Conservation (phyloP, 2,888 invertebrate species). For the Stenolophus ochropezus region DNA sequence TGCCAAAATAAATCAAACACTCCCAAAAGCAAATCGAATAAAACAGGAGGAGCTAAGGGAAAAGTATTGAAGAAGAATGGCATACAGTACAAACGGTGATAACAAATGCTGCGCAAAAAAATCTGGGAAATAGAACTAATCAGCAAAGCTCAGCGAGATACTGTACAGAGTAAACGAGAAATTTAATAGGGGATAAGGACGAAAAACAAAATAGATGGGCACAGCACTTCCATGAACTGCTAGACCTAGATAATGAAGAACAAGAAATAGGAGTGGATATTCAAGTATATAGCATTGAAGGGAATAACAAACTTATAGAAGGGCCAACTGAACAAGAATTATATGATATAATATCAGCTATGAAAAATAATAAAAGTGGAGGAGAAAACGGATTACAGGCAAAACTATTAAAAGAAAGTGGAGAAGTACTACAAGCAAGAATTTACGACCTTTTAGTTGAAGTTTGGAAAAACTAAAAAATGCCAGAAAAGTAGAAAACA, state of each 20-base stretch:
- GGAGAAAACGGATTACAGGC: not conserved
- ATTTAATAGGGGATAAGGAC: not conserved
- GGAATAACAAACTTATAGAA: not conserved
- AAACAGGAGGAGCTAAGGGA: not conserved
- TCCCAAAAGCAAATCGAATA: not conserved
- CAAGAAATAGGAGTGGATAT: not conserved
- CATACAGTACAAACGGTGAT: not conserved
- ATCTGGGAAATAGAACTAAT: not conserved
- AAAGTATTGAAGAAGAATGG: not conserved
- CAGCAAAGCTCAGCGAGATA: not conserved
- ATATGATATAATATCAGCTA: not conserved
- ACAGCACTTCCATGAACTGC: not conserved
- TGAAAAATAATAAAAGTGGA: not conserved
- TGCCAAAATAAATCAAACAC: not conserved
- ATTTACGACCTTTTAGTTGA: not conserved
- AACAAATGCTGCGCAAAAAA: not conserved
- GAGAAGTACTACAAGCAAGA: not conserved
- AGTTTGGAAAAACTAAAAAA: not conserved
- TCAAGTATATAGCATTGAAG: not conserved
- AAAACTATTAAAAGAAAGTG: not conserved
- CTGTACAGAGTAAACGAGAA: not conserved
- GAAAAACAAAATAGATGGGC: not conserved
- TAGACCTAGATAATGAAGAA: not conserved
- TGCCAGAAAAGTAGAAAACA: not conserved
- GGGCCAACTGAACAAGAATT: not conserved